Percentiles rank a stretch among this genome's conserved stretches.
phyloP scores from a whole-genome alignment of 2,888 invertebrate species.

The Pogonocherus hispidulus region DNA sequence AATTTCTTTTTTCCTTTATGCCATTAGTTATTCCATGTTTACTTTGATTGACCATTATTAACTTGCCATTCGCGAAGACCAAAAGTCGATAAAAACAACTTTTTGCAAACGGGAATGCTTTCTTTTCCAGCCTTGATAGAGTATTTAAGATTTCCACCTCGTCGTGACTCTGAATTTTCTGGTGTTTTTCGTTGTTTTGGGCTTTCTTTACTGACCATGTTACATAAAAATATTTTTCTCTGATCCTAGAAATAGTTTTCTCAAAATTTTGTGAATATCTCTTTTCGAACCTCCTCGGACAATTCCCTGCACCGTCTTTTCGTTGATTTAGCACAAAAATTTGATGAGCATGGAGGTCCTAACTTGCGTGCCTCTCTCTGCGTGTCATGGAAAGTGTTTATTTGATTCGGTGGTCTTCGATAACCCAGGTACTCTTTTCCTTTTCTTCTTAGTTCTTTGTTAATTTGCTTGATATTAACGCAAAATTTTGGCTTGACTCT shows the following conservation, averaged over 20 bases:
- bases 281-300: too few species aligned
- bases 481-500: too few species aligned
- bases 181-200: background rate
- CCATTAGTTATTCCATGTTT: background rate
- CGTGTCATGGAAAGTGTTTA: background rate
- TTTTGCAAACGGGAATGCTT: background rate
- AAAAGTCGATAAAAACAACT: background rate
- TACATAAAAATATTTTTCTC: too few species aligned
- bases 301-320: background rate
- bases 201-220: too few species aligned
- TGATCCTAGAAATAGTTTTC: too few species aligned
- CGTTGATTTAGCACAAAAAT: background rate
- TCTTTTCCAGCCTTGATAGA: background rate
- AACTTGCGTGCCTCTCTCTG: background rate
- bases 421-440: background rate
- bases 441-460: background rate
- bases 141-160: background rate
- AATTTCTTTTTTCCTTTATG: too few species aligned
- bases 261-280: too few species aligned
- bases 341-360: background rate
- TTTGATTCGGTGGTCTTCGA: background rate
- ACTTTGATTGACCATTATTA: background rate
- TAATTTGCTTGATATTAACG: too few species aligned
- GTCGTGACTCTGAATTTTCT: background rate
- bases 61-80: background rate